phyloP scores from a whole-genome alignment of 2,113 vertebrate genomes.

The Hemicordylus capensis region DNA sequence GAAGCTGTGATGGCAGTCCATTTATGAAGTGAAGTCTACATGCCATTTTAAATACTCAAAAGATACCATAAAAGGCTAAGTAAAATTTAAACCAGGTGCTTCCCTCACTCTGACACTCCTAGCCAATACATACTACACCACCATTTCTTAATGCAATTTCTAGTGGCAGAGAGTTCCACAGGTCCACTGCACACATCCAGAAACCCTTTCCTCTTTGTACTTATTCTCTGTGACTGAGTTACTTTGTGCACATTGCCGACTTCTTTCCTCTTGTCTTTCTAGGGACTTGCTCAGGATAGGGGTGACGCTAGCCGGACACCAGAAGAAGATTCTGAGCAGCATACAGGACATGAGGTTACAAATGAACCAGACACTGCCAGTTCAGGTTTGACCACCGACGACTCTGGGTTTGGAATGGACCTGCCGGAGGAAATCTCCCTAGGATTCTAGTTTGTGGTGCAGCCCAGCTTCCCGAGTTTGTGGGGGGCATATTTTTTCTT shows the following conservation, averaged over 20 bases:
- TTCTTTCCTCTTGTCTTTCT: not conserved
- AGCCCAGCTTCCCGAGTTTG: slow-evolving; percentile 76
- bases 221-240: not conserved
- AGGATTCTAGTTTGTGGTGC: slow-evolving; percentile 87
- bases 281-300: slow-evolving; percentile 98
- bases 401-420: slow-evolving; percentile 66
- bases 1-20: not conserved
- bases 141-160: not conserved
- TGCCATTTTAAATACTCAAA: not conserved
- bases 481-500: slow-evolving; percentile 27
- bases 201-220: not conserved
- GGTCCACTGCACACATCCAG: not conserved
- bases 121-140: not conserved
- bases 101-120: too few relatives aligned
- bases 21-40: not conserved
- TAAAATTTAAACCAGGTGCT: not conserved
- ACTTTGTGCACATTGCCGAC: not conserved
- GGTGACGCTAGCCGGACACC: slow-evolving; percentile 96
- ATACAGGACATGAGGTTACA: slow-evolving; percentile 99
- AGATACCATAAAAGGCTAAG: not conserved
- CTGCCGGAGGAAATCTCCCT: slow-evolving; percentile 72
- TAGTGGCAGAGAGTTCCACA: not conserved
- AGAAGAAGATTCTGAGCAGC: slow-evolving; percentile 99
- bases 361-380: slow-evolving; percentile 99
- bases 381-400: slow-evolving; percentile 91